These are phyloP conservation scores for Teleopsis dalmanni DNA, from an alignment of 1,140 invertebrate genomes.

Conservation along the genomic window DNA sequence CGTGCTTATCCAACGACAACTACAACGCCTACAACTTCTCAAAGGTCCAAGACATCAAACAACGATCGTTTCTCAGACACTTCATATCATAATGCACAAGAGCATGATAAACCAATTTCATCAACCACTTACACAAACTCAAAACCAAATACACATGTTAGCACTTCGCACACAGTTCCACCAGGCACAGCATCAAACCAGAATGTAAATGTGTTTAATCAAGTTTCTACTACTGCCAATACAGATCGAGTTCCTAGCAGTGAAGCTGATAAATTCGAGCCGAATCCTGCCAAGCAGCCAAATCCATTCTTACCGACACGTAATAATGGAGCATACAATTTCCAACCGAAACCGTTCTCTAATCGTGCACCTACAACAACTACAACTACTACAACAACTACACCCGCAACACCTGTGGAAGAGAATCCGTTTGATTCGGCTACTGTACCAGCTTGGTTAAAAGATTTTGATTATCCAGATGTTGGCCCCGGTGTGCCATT, in stretches of 20 bases:
- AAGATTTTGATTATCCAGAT: conserved; percentile 39
- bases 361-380: conserved; percentile 6
- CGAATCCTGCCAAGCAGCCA: neutral
- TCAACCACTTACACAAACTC: conserved; percentile 15
- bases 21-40: neutral
- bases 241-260: conserved; percentile 18
- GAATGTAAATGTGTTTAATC: conserved; percentile 4
- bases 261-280: neutral
- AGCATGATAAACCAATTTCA: conserved; percentile 13
- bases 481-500: conserved; percentile 35
- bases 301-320: conserved; percentile 13
- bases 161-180: conserved; percentile 3
- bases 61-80: neutral
- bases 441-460: conserved; percentile 34
- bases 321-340: conserved; percentile 2
- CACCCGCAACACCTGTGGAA: conserved; percentile 13
- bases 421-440: conserved; percentile 33
- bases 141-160: conserved; percentile 6
- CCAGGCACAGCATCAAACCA: neutral
- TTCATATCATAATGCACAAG: conserved; percentile 20
- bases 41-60: neutral
- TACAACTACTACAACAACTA: conserved; percentile 14
- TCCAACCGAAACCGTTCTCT: neutral
- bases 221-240: conserved; percentile 10
- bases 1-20: conserved; percentile 13